Conservation (phyloP, 2,797 vertebrate genomes). For the Muscicapa comitata region DNA sequence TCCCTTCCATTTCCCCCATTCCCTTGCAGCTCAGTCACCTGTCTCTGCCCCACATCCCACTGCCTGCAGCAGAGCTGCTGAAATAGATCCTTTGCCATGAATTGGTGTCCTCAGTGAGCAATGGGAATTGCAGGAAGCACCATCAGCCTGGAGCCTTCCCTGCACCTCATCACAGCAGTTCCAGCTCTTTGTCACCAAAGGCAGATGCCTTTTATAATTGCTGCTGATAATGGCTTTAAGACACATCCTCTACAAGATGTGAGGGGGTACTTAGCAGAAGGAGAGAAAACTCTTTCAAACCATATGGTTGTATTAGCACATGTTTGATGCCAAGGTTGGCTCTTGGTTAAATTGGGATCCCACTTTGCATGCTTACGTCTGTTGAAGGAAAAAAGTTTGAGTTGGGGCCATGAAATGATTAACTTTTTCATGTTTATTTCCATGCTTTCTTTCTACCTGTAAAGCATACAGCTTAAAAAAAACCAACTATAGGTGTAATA, state of each 20-base stretch:
- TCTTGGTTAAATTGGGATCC: conserved; percentile 15
- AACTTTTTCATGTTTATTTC: neutral
- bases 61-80: neutral
- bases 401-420: neutral
- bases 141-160: neutral
- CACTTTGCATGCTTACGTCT: neutral
- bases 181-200: neutral
- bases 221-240: neutral
- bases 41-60: neutral
- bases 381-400: neutral
- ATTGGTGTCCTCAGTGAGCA: neutral
- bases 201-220: neutral
- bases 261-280: neutral
- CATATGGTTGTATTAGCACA: neutral
- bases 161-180: neutral
- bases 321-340: neutral
- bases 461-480: neutral
- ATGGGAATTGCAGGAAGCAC: neutral
- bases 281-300: conserved; percentile 5
- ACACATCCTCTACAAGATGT: neutral
- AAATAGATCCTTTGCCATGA: neutral
- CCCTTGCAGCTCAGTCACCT: neutral
- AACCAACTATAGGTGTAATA: neutral
- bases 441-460: neutral
- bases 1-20: neutral